phyloP scores from a whole-genome alignment of 2,888 invertebrate species.

The Leptothorax acervorum region DNA sequence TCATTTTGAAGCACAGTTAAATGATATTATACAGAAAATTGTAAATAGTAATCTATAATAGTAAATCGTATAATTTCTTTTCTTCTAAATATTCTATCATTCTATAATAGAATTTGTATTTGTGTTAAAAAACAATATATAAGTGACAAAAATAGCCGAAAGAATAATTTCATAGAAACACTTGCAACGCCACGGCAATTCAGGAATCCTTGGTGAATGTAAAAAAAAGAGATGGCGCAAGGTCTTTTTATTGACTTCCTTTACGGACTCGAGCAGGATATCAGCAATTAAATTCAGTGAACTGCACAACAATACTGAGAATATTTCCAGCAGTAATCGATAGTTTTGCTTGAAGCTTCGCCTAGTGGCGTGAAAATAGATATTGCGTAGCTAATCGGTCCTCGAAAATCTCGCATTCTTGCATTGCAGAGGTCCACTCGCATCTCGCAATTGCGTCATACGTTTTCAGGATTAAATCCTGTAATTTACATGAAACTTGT shows the following conservation, averaged over 20 bases:
- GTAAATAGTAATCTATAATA: not conserved
- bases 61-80: not conserved
- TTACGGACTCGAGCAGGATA: slow-evolving; percentile 80
- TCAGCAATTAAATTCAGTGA: slow-evolving; percentile 81
- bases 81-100: not conserved
- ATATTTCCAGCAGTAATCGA: slow-evolving; percentile 75
- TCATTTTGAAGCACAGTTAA: not conserved
- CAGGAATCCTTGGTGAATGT: slow-evolving; percentile 51
- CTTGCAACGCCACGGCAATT: slow-evolving; percentile 47
- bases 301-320: slow-evolving; percentile 84
- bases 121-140: not conserved
- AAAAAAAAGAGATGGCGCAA: slow-evolving; percentile 63
- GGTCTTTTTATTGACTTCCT: slow-evolving; percentile 65
- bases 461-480: not conserved
- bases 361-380: slow-evolving; percentile 25
- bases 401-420: not conserved
- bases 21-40: not conserved
- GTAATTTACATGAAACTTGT: not conserved
- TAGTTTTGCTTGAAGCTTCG: slow-evolving; percentile 51
- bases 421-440: not conserved
- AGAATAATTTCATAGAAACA: not conserved
- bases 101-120: not conserved
- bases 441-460: not conserved
- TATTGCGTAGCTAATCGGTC: not conserved
- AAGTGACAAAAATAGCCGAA: not conserved